Percentiles rank a stretch among this genome's conserved stretches.
Conservation (phyloP, 2,113 vertebrate species). For the Noturus placidus region DNA sequence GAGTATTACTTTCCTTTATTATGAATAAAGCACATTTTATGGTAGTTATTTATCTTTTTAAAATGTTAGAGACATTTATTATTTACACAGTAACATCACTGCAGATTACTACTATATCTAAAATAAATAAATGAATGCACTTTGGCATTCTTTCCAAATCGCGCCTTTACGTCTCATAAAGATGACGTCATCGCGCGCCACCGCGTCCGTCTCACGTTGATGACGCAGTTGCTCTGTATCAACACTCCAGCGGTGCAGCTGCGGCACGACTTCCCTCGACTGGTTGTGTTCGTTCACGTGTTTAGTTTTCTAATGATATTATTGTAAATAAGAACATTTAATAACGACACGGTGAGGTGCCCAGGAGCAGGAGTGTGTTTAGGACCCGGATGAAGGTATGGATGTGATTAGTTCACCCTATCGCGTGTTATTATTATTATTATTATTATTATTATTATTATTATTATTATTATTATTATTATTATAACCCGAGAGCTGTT, state of each 20-base stretch:
- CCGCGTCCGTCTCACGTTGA: not conserved
- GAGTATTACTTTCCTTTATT: not conserved
- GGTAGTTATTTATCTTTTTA: not conserved
- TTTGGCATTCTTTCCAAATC: not conserved
- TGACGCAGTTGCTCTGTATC: not conserved
- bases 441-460: not conserved
- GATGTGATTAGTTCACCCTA: not conserved
- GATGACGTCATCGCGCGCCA: not conserved
- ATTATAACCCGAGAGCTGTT: not conserved
- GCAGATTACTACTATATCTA: not conserved
- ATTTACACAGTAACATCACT: not conserved
- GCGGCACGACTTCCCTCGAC: not conserved
- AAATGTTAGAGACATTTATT: not conserved
- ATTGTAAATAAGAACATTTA: not conserved
- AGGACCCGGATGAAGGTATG: conserved; percentile 34
- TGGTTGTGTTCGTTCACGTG: not conserved
- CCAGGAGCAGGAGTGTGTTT: not conserved
- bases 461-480: not conserved
- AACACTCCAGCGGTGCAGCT: not conserved
- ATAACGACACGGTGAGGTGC: not conserved
- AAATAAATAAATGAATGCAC: not conserved
- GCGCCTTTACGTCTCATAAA: not conserved
- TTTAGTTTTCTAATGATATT: no score
- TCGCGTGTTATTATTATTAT: not conserved
- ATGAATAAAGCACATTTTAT: not conserved